These are phyloP conservation scores for Suillia variegata DNA, from an alignment of 2,888 invertebrate species.

Conservation along the genomic window DNA sequence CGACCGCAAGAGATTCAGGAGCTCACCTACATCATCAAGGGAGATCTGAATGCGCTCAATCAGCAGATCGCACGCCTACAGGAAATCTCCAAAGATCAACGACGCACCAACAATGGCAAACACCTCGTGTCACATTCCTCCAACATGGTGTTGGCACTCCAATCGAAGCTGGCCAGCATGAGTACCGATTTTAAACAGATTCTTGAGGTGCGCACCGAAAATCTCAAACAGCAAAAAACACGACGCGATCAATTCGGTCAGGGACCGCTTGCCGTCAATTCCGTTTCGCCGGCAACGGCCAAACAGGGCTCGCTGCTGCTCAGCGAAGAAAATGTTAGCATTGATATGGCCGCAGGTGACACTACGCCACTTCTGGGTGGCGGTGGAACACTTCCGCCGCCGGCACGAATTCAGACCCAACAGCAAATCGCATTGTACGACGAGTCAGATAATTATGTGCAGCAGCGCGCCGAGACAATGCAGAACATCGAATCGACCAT, in stretches of 20 bases:
- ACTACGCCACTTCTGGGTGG: conserved; percentile 60
- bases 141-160: conserved; percentile 88
- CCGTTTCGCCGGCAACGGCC: conserved; percentile 67
- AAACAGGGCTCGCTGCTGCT: conserved; percentile 60
- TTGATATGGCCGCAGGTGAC: conserved; percentile 76
- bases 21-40: conserved; percentile 95
- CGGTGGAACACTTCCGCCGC: too few relatives aligned
- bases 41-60: conserved; percentile 92
- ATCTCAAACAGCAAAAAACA: conserved; percentile 92
- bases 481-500: conserved; percentile 99
- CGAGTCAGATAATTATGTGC: conserved; percentile 87
- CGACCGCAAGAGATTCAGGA: conserved; percentile 96
- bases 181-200: conserved; percentile 98
- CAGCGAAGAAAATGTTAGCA: conserved; percentile 73
- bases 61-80: conserved; percentile 94
- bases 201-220: conserved; percentile 96
- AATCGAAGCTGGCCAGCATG: conserved; percentile 95
- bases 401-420: conserved; percentile 56
- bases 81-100: conserved; percentile 78
- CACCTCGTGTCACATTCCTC: conserved; percentile 92
- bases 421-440: conserved; percentile 80
- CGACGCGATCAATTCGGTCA: conserved; percentile 82
- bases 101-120: conserved; percentile 67
- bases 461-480: conserved; percentile 96
- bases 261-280: conserved; percentile 64